Evolutionary conservation across 2,888 invertebrate species (phyloP).

Genomic region (Kuschelorhynchus macadamiae): DNA sequence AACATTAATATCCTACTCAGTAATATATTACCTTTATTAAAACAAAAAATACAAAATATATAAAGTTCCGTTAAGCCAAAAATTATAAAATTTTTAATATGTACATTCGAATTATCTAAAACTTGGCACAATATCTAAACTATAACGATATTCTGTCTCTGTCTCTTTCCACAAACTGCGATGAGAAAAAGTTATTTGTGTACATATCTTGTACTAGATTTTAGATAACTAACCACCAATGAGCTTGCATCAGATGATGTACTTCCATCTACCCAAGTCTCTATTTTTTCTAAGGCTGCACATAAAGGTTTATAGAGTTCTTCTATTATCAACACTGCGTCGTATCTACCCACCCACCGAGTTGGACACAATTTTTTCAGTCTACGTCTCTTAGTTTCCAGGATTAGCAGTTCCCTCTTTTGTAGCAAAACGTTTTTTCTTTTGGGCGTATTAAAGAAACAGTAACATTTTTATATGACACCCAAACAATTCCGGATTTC

Average conservation of each 20-base stretch:
- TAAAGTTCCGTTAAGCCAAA: too few species aligned
- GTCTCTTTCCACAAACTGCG: too few species aligned
- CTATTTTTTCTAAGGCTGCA: neutral
- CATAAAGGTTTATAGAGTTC: neutral
- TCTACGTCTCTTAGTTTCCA: neutral
- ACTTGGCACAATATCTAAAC: too few species aligned
- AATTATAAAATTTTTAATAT: too few species aligned
- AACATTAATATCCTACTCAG: too few species aligned
- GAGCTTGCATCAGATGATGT: neutral
- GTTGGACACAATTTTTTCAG: constrained; percentile 14
- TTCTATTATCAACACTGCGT: neutral
- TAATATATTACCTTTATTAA: too few species aligned
- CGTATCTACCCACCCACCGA: constrained; percentile 6
- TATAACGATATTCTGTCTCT: too few species aligned
- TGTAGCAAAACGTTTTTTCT: constrained; percentile 5
- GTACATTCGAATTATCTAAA: too few species aligned
- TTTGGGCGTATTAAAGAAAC: neutral
- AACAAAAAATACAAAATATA: too few species aligned
- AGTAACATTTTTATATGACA: neutral
- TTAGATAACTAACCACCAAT: too few species aligned
- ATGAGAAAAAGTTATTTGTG: too few species aligned
- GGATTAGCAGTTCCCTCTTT: neutral
- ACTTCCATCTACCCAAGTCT: neutral
- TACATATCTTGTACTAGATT: too few species aligned
- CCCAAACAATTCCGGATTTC: constrained; percentile 11